These are phyloP conservation scores for Zonitis immaculata DNA, from an alignment of 2,888 invertebrate genomes.

Conservation along the genomic window DNA sequence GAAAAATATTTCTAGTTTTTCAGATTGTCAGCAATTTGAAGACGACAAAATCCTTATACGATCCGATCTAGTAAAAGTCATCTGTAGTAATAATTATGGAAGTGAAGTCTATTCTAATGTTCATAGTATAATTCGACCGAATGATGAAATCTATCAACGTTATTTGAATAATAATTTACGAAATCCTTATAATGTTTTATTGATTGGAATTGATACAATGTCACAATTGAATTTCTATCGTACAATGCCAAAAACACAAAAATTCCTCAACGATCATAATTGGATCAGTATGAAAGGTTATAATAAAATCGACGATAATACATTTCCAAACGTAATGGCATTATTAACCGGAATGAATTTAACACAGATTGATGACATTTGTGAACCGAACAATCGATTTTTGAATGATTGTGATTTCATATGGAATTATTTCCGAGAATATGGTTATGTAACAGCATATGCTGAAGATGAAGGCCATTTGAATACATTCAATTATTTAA, in stretches of 20 bases:
- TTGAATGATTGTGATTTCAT: conserved; percentile 68
- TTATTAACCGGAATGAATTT: conserved; percentile 63
- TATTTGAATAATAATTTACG: background rate
- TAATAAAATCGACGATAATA: conserved; percentile 78
- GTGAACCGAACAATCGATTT: conserved; percentile 52
- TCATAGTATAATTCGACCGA: conserved; percentile 50
- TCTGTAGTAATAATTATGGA: conserved; percentile 42
- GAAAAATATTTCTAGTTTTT: no score
- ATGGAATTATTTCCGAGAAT: conserved; percentile 68
- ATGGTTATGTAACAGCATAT: conserved; percentile 72
- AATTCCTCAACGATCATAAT: conserved; percentile 56
- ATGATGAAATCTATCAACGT: background rate
- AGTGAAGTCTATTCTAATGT: conserved; percentile 51
- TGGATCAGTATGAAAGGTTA: conserved; percentile 43
- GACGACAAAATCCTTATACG: conserved; percentile 38
- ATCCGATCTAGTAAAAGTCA: conserved; percentile 52
- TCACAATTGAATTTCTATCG: conserved; percentile 72
- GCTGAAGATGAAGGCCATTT: conserved; percentile 70
- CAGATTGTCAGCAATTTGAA: conserved; percentile 49
- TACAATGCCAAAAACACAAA: conserved; percentile 68
- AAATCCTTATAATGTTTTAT: conserved; percentile 56
- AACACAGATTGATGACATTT: conserved; percentile 47
- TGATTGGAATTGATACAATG: conserved; percentile 82
- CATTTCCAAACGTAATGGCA: conserved; percentile 86
- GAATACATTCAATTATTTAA: conserved; percentile 70